Percentiles rank a stretch among this genome's conserved stretches.
phyloP scores from a whole-genome alignment of 1,140 invertebrate species.

The Brachionus koreanus region DNA sequence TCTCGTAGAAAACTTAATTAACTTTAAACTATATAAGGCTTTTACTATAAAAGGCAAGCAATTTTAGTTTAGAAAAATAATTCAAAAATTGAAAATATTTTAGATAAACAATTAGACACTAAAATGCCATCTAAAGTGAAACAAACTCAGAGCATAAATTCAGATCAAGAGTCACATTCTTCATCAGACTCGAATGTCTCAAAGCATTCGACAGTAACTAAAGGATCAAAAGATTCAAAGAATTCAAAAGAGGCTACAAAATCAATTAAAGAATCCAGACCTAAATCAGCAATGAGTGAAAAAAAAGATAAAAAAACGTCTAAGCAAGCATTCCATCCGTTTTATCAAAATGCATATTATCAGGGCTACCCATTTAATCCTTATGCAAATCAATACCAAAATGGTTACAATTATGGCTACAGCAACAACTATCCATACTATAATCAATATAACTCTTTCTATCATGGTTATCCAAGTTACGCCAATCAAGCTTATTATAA shows the following conservation, averaged over 20 bases:
- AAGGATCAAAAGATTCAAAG: not conserved
- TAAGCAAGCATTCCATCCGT: not conserved
- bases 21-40: not conserved
- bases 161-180: not conserved
- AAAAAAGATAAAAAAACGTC: slow-evolving; percentile 5
- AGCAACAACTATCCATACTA: not conserved
- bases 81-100: not conserved
- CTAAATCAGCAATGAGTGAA: slow-evolving; percentile 21
- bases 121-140: slow-evolving; percentile 17
- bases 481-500: not conserved
- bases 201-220: not conserved
- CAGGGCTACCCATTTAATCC: not conserved
- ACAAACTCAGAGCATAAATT: not conserved
- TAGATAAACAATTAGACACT: not conserved
- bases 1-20: slow-evolving; percentile 10
- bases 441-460: slow-evolving; percentile 22
- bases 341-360: not conserved
- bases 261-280: not conserved
- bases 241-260: not conserved
- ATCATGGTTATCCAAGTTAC: not conserved
- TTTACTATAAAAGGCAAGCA: not conserved
- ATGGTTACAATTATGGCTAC: not conserved
- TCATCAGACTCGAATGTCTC: not conserved
- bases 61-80: not conserved
- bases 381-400: slow-evolving; percentile 11